phyloP scores from a whole-genome alignment of 2,888 invertebrate species.

The Noctua comes region DNA sequence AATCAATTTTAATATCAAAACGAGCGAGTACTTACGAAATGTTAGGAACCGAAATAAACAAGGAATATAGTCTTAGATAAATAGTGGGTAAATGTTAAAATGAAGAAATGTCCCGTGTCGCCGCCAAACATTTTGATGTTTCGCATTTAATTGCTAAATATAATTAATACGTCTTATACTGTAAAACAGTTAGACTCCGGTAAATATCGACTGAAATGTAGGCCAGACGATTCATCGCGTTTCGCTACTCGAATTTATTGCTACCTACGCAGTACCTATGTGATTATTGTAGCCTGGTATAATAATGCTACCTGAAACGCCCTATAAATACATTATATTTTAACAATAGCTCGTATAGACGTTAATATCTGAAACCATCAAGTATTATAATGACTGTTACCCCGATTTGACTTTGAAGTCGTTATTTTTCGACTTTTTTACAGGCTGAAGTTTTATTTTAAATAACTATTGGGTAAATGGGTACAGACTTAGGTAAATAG shows the following conservation, averaged over 20 bases:
- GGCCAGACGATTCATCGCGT: slow-evolving; percentile 60
- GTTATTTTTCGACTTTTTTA: not conserved
- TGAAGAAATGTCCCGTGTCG: slow-evolving; percentile 84
- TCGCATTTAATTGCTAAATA: slow-evolving; percentile 87
- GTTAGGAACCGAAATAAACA: slow-evolving; percentile 78
- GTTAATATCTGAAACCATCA: not conserved
- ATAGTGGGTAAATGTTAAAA: slow-evolving; percentile 80
- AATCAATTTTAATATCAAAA: slow-evolving; percentile 64
- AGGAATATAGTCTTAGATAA: slow-evolving; percentile 79
- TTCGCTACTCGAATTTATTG: slow-evolving; percentile 50
- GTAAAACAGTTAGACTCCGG: slow-evolving; percentile 76
- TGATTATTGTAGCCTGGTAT: slow-evolving; percentile 8
- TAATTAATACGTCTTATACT: slow-evolving; percentile 83
- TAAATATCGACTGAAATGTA: slow-evolving; percentile 75
- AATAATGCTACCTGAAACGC: not conserved
- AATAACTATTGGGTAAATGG: not conserved
- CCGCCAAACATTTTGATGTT: slow-evolving; percentile 85
- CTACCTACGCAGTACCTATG: slow-evolving; percentile 10
- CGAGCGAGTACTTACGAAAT: slow-evolving; percentile 69
- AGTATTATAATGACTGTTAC: not conserved
- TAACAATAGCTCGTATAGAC: not conserved
- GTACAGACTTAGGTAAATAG: not conserved
- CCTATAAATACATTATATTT: not conserved
- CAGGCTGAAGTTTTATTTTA: not conserved
- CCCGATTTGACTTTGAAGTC: not conserved